phyloP scores from a whole-genome alignment of 2,888 invertebrate genomes.

The Tortricodes alternella region DNA sequence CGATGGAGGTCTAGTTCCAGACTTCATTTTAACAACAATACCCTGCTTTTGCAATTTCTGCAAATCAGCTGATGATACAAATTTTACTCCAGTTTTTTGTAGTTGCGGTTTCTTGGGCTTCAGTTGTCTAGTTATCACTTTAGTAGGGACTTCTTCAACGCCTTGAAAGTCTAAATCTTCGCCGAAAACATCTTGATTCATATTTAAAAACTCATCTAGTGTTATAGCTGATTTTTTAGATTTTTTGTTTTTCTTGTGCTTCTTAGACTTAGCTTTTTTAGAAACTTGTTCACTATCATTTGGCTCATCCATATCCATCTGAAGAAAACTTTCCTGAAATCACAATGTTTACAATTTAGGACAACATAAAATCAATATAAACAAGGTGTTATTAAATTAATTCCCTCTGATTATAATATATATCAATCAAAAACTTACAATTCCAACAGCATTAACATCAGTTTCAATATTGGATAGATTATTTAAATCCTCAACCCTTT shows the following conservation, averaged over 20 bases:
- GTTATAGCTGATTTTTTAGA: slow-evolving; percentile 74
- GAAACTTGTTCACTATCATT: slow-evolving; percentile 42
- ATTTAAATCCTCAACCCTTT: slow-evolving; percentile 57
- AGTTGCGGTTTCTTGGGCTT: slow-evolving; percentile 51
- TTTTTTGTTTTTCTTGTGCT: slow-evolving; percentile 75
- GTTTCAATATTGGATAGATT: slow-evolving; percentile 44
- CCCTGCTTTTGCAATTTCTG: slow-evolving; percentile 71
- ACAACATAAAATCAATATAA: background rate
- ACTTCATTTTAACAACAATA: slow-evolving; percentile 66
- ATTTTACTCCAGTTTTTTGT: slow-evolving; percentile 40
- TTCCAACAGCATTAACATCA: slow-evolving; percentile 48
- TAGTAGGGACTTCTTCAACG: slow-evolving; percentile 73
- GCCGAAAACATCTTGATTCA: slow-evolving; percentile 78
- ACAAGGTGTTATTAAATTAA: background rate
- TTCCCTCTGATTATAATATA: background rate
- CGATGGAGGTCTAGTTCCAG: slow-evolving; percentile 33
- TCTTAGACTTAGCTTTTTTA: slow-evolving; percentile 58
- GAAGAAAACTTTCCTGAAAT: slow-evolving; percentile 68
- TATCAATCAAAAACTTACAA: slow-evolving; percentile 53
- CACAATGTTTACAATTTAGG: background rate
- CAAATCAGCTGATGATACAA: slow-evolving; percentile 52
- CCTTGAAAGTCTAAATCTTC: slow-evolving; percentile 74
- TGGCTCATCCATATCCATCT: slow-evolving; percentile 61
- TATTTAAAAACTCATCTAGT: slow-evolving; percentile 74
- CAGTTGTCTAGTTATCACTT: slow-evolving; percentile 61